A percentile compares a stretch with the other conserved stretches of the same genome.
These are phyloP conservation scores for Chironomus tepperi DNA, from an alignment of 1,140 invertebrate species.

Conservation along the genomic window DNA sequence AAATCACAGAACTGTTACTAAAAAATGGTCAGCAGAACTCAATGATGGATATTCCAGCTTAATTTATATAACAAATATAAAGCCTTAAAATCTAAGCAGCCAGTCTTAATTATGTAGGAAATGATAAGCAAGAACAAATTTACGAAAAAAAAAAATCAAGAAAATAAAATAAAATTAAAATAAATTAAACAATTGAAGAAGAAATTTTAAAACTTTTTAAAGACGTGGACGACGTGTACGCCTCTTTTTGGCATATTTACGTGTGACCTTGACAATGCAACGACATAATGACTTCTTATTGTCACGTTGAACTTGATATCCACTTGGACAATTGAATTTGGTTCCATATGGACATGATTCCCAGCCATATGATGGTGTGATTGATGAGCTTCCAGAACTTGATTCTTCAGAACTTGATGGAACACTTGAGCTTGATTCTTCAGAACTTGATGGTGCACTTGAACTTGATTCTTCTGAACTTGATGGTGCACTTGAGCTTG, in stretches of 20 bases:
- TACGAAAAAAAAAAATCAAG: too few species aligned
- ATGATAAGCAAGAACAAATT: too few species aligned
- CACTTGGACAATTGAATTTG: neutral
- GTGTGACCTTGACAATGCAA: slow-evolving; percentile 10
- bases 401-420: neutral
- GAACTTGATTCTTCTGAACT: too few species aligned
- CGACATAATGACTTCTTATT: neutral
- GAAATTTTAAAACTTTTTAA: neutral
- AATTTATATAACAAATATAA: too few species aligned
- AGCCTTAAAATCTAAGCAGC: too few species aligned
- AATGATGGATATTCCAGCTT: too few species aligned
- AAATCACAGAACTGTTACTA: too few species aligned
- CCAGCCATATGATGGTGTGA: neutral
- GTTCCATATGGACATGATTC: neutral
- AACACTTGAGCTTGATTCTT: neutral
- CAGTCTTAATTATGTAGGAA: too few species aligned
- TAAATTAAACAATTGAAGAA: too few species aligned
- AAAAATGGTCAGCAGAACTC: too few species aligned
- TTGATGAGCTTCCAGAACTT: neutral
- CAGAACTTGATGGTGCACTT: neutral
- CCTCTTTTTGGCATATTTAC: neutral
- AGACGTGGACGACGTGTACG: neutral
- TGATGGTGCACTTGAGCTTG: neutral
- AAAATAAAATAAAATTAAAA: too few species aligned
- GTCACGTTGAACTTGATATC: slow-evolving; percentile 3